These are phyloP conservation scores for Ruditapes philippinarum DNA, from an alignment of 1,140 invertebrate species.

Conservation along the genomic window DNA sequence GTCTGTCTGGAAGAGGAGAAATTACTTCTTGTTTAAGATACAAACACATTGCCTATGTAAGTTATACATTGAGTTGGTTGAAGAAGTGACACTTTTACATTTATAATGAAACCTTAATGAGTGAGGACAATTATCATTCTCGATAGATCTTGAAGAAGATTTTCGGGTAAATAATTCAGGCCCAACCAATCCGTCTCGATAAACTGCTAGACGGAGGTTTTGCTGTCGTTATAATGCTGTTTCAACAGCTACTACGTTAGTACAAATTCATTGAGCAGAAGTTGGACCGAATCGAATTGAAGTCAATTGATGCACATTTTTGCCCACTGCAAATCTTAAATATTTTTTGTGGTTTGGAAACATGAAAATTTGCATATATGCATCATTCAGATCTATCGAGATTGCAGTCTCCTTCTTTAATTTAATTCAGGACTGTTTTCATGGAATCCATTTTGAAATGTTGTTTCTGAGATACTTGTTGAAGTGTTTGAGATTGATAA, in stretches of 20 bases:
- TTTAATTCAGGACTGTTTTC: constrained; percentile 58
- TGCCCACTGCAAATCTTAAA: constrained; percentile 16
- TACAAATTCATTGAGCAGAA: constrained; percentile 13
- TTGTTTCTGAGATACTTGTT: constrained; percentile 67
- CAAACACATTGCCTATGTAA: too few species aligned
- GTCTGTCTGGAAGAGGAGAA: too few species aligned
- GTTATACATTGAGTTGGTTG: too few species aligned
- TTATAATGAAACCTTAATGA: constrained; percentile 50
- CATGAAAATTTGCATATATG: constrained; percentile 31
- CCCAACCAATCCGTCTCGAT: constrained; percentile 45
- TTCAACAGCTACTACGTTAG: constrained; percentile 12
- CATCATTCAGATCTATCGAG: constrained; percentile 44
- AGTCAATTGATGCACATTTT: constrained; percentile 47
- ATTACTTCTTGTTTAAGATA: too few species aligned
- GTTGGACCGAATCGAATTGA: constrained; percentile 44
- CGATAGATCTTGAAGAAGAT: background rate
- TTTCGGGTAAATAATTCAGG: background rate
- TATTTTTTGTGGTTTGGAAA: constrained; percentile 15
- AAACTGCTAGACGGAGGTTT: constrained; percentile 31
- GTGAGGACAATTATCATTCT: background rate
- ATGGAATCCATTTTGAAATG: constrained; percentile 73
- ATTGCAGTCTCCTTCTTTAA: constrained; percentile 5
- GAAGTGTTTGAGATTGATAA: constrained; percentile 40
- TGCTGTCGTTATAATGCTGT: background rate
- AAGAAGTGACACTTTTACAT: constrained; percentile 1